Conservation (phyloP, 2,113 vertebrate species). For the Microtus montanus region DNA sequence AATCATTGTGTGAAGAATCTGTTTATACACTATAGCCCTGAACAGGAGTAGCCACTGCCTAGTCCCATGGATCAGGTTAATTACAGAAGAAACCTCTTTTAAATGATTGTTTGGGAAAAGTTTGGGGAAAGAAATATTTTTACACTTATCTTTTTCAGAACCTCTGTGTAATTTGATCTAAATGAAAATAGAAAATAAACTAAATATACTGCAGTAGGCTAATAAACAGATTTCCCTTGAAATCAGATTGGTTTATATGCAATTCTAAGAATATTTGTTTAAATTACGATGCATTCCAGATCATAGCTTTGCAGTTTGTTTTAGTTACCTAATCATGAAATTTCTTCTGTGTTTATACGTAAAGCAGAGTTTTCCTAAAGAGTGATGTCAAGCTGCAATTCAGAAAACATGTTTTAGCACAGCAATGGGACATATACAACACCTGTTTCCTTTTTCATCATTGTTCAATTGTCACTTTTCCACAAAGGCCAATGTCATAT, state of each 20-base stretch:
- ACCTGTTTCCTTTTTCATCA: background rate
- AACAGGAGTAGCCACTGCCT: background rate
- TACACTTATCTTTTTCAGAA: background rate
- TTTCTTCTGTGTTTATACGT: background rate
- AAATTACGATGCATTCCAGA: background rate
- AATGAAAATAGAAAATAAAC: background rate
- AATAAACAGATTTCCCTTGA: background rate
- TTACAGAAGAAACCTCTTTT: background rate
- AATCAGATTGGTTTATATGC: background rate
- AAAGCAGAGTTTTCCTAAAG: background rate
- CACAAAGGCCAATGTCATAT: background rate
- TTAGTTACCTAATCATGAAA: background rate
- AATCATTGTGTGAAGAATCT: background rate
- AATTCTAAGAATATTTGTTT: background rate
- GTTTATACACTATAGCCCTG: background rate
- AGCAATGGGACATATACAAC: background rate
- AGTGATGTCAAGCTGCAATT: background rate
- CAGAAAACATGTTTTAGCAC: background rate
- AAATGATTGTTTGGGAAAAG: background rate
- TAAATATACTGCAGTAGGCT: background rate
- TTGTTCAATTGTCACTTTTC: background rate
- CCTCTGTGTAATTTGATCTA: background rate
- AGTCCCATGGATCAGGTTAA: background rate
- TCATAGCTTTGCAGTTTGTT: background rate
- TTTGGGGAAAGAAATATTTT: background rate